Evolutionary conservation across 2,888 invertebrate species (phyloP).

Genomic region (Dryococelus australis): DNA sequence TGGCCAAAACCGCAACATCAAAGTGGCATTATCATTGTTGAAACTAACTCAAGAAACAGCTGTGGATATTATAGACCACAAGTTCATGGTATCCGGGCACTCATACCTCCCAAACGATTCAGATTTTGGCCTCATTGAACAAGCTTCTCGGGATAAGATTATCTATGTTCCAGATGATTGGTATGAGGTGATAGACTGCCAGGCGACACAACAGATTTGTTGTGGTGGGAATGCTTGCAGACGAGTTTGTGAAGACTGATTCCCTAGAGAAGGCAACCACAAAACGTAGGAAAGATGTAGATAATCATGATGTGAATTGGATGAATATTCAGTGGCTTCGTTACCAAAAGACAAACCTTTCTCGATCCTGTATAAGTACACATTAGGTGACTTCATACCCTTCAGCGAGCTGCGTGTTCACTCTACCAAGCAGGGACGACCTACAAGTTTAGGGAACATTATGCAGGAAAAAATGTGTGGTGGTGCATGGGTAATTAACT

Average conservation of each 20-base stretch:
- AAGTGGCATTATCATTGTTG: not conserved
- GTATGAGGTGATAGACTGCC: slow-evolving; percentile 5
- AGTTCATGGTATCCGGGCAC: slow-evolving; percentile 25
- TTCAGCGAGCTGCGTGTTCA: not conserved
- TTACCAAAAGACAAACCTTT: not conserved
- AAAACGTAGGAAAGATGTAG: not conserved
- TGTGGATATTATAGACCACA: slow-evolving; percentile 26
- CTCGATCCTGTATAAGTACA: not conserved
- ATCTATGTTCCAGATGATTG: slow-evolving; percentile 29
- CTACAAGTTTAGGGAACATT: not conserved
- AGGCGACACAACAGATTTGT: slow-evolving; percentile 23
- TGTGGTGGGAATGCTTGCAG: not conserved
- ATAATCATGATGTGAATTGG: not conserved
- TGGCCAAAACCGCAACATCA: slow-evolving; percentile 12
- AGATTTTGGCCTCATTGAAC: slow-evolving; percentile 20
- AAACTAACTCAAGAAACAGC: not conserved
- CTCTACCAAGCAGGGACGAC: not conserved
- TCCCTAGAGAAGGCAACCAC: not conserved
- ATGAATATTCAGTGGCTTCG: not conserved
- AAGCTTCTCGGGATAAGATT: not conserved
- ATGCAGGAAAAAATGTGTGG: not conserved
- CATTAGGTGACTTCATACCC: not conserved
- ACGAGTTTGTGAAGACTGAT: not conserved
- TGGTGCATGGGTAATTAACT: not conserved
- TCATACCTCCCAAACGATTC: slow-evolving; percentile 24